phyloP scores from a whole-genome alignment of 2,797 vertebrate species.

The Coregonus sp. region DNA sequence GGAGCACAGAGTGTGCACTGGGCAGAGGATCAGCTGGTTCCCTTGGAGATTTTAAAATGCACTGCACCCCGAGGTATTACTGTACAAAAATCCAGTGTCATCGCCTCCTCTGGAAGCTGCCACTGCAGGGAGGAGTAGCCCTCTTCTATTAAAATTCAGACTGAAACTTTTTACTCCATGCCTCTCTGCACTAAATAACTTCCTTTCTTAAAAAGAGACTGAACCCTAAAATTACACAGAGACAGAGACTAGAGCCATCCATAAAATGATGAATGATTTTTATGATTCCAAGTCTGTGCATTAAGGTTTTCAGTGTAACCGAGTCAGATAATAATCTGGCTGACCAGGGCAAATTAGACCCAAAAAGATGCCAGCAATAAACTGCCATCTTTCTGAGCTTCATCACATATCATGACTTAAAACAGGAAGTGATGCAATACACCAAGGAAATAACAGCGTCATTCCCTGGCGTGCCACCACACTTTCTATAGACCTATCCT shows the following conservation, averaged over 20 bases:
- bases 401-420: neutral
- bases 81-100: slow-evolving; percentile 50
- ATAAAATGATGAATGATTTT: too few relatives aligned
- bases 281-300: too few relatives aligned
- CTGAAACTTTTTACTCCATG: slow-evolving; percentile 13
- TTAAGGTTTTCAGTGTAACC: too few relatives aligned
- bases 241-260: too few relatives aligned
- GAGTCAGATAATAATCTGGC: neutral
- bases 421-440: slow-evolving; percentile 14
- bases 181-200: slow-evolving; percentile 1
- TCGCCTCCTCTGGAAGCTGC: slow-evolving; percentile 19
- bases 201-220: too few relatives aligned
- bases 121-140: slow-evolving; percentile 24
- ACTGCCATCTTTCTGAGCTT: neutral
- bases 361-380: neutral
- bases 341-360: neutral
- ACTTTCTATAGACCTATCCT: neutral
- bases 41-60: slow-evolving; percentile 32
- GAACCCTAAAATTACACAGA: too few relatives aligned
- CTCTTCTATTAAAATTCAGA: neutral
- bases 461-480: slow-evolving; percentile 7
- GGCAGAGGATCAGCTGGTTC: slow-evolving; percentile 30
- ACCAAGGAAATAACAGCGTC: slow-evolving; percentile 16
- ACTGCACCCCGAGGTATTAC: slow-evolving; percentile 49
- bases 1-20: slow-evolving; percentile 25